phyloP scores from a whole-genome alignment of 1,140 invertebrate species.

The Meloidogyne floridensis region DNA sequence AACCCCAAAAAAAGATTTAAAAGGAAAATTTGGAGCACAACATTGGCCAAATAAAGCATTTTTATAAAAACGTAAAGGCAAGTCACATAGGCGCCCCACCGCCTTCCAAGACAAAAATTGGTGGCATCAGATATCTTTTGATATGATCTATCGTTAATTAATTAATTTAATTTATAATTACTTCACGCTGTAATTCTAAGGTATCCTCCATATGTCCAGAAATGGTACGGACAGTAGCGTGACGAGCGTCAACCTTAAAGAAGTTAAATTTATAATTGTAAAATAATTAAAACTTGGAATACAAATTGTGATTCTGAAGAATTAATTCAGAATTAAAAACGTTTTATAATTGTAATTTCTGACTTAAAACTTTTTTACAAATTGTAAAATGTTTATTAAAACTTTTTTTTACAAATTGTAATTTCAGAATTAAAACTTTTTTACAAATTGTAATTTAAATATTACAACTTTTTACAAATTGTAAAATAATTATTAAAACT shows the following conservation, averaged over 20 bases:
- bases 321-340: too few relatives aligned
- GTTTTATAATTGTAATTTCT: too few relatives aligned
- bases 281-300: background rate
- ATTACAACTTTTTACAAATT: too few relatives aligned
- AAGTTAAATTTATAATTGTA: background rate
- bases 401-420: too few relatives aligned
- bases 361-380: too few relatives aligned
- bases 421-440: too few relatives aligned
- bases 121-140: slow-evolving; percentile 63
- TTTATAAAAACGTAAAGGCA: slow-evolving; percentile 69
- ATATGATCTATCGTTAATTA: too few relatives aligned
- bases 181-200: slow-evolving; percentile 64
- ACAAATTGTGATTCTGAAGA: too few relatives aligned
- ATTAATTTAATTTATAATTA: slow-evolving; percentile 17
- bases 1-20: slow-evolving; percentile 69
- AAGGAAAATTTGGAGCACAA: slow-evolving; percentile 70
- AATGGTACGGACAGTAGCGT: slow-evolving; percentile 65
- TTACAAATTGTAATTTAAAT: too few relatives aligned
- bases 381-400: too few relatives aligned
- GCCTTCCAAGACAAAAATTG: slow-evolving; percentile 65
- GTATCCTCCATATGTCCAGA: slow-evolving; percentile 66
- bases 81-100: slow-evolving; percentile 70
- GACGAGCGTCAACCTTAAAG: slow-evolving; percentile 51
- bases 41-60: slow-evolving; percentile 69
- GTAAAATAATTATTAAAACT: too few relatives aligned